These are phyloP conservation scores for Pterocles gutturalis DNA, from an alignment of 2,113 vertebrate species.

Conservation along the genomic window DNA sequence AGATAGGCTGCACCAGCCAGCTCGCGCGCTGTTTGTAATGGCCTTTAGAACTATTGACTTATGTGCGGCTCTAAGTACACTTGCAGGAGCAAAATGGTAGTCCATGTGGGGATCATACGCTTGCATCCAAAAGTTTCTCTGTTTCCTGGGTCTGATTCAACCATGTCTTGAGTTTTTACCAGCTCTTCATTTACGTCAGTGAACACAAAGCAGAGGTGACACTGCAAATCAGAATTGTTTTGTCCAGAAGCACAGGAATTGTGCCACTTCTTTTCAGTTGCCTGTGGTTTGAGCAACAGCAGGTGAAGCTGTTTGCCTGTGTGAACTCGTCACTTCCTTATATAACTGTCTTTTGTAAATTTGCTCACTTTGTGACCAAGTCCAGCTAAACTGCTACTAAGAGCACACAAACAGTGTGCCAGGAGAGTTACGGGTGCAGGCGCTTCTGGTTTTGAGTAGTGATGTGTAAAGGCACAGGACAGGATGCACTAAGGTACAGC, in stretches of 20 bases:
- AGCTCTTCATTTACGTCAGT: fast-evolving
- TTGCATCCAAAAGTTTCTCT: neutral
- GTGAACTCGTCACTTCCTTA: neutral
- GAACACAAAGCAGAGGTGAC: fast-evolving
- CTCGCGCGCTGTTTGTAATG: fast-evolving
- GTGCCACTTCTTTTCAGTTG: neutral
- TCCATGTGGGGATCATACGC: neutral
- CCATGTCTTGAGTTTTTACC: neutral
- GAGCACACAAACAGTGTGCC: neutral
- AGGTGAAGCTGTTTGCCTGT: neutral
- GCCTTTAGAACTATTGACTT: neutral
- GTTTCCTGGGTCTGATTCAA: neutral
- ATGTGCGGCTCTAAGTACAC: fast-evolving
- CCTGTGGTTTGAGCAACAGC: neutral
- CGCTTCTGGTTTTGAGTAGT: neutral
- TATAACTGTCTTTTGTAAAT: neutral
- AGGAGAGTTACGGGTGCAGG: neutral
- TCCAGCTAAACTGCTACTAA: neutral
- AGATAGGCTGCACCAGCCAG: neutral
- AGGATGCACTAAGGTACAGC: neutral
- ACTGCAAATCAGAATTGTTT: fast-evolving
- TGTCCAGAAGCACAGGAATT: neutral
- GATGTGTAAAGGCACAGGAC: neutral
- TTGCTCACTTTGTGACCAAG: neutral
- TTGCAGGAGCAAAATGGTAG: neutral